These are phyloP conservation scores for Hypotaenidia okinawae DNA, from an alignment of 2,797 vertebrate species.

Conservation along the genomic window DNA sequence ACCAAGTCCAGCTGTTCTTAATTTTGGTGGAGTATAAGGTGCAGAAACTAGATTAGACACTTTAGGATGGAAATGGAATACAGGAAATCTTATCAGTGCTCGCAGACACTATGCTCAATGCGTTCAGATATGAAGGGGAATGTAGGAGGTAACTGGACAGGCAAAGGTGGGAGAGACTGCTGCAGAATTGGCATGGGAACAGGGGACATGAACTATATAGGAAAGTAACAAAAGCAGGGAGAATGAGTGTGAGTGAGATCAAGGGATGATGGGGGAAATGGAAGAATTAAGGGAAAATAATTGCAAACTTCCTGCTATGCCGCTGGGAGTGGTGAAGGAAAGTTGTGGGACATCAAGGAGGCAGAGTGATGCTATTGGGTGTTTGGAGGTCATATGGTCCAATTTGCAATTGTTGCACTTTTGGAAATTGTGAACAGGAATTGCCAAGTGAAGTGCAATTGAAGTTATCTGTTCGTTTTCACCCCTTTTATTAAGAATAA, in stretches of 20 bases:
- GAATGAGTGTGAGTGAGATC: background rate
- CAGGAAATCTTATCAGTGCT: slow-evolving; percentile 32
- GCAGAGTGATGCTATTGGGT: background rate
- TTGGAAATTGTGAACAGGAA: background rate
- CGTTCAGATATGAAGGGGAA: slow-evolving; percentile 2
- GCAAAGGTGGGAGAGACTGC: background rate
- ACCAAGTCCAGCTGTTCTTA: slow-evolving; percentile 12
- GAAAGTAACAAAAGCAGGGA: background rate
- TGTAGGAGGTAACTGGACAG: slow-evolving; percentile 6
- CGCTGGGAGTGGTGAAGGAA: background rate
- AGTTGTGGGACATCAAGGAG: background rate
- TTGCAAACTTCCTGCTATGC: background rate
- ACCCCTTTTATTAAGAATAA: background rate
- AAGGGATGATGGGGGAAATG: background rate
- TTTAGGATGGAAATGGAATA: slow-evolving; percentile 20
- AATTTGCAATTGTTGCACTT: background rate
- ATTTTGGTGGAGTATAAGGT: slow-evolving; percentile 33
- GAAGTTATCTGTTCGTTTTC: background rate
- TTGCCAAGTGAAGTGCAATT: background rate
- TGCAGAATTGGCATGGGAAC: background rate
- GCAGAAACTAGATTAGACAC: slow-evolving; percentile 54
- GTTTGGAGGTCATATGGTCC: background rate
- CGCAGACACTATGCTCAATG: slow-evolving; percentile 25
- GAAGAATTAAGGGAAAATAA: slow-evolving; percentile 4
- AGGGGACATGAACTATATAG: background rate